These are phyloP conservation scores for Argentina silus DNA, from an alignment of 2,797 vertebrate species.

Conservation along the genomic window DNA sequence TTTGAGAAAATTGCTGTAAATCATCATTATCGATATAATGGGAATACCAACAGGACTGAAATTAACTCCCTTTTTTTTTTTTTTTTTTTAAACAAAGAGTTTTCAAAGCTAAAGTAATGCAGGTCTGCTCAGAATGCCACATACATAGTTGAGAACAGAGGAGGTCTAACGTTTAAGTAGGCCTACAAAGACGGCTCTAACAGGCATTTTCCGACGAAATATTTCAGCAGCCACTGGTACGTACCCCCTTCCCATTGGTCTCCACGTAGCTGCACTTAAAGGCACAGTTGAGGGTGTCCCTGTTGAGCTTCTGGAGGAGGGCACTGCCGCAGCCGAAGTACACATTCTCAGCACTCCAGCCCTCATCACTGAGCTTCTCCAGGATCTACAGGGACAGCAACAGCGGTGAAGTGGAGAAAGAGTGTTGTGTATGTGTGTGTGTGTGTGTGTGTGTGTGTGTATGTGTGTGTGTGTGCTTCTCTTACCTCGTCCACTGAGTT, in stretches of 20 bases:
- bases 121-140: too few relatives aligned
- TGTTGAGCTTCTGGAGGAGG: conserved; percentile 81
- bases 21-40: not conserved
- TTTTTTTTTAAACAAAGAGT: too few relatives aligned
- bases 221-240: not conserved
- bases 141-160: too few relatives aligned
- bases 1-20: not conserved
- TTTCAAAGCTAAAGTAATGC: too few relatives aligned
- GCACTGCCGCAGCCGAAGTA: conserved; percentile 80
- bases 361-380: conserved; percentile 72
- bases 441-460: not conserved
- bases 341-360: conserved; percentile 81
- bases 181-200: too few relatives aligned
- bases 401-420: not conserved
- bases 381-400: conserved; percentile 67
- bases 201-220: too few relatives aligned
- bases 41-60: not conserved
- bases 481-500: conserved; percentile 74
- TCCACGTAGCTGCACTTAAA: conserved; percentile 85
- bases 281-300: conserved; percentile 80
- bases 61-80: too few relatives aligned
- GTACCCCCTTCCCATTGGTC: conserved; percentile 77
- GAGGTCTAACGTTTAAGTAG: not conserved
- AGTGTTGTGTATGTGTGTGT: not conserved
- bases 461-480: not conserved